Conservation (phyloP, 2,888 invertebrate species). For the Hemistola chrysoprasaria region DNA sequence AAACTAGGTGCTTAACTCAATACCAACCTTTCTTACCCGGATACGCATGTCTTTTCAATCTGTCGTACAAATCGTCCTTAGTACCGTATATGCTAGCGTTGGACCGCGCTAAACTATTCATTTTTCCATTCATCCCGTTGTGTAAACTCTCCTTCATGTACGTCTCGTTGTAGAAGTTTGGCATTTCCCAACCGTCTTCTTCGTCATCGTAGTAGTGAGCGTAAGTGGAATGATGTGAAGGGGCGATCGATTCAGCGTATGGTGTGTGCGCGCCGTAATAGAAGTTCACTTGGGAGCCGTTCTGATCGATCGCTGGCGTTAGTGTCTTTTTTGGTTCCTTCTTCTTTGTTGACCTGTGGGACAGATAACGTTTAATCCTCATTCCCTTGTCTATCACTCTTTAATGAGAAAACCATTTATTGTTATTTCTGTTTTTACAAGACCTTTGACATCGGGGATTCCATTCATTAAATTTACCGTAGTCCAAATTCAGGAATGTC, state of each 20-base stretch:
- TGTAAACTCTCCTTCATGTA: slow-evolving; percentile 97
- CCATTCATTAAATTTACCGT: too few relatives aligned
- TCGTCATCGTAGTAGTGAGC: slow-evolving; percentile 98
- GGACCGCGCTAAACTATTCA: slow-evolving; percentile 96
- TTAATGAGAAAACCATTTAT: too few relatives aligned
- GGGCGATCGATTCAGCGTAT: slow-evolving; percentile 97
- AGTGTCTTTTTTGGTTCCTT: slow-evolving; percentile 96
- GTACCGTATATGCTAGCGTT: slow-evolving; percentile 97
- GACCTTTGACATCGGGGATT: too few relatives aligned
- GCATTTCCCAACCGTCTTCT: slow-evolving; percentile 99
- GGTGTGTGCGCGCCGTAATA: slow-evolving; percentile 97
- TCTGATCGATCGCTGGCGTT: slow-evolving; percentile 94
- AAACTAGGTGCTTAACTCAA: slow-evolving; percentile 65
- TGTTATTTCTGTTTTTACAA: too few relatives aligned
- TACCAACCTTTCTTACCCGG: slow-evolving; percentile 95
- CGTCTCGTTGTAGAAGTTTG: slow-evolving; percentile 97
- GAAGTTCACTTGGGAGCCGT: slow-evolving; percentile 97
- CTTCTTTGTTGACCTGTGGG: slow-evolving; percentile 88
- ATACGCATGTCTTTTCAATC: slow-evolving; percentile 97
- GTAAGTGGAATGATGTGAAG: slow-evolving; percentile 97
- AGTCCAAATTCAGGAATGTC: too few relatives aligned
- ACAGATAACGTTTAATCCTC: slow-evolving; percentile 1
- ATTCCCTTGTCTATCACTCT: too few relatives aligned
- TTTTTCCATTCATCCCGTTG: slow-evolving; percentile 91
- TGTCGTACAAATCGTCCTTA: slow-evolving; percentile 97